Conservation (phyloP, 1,140 invertebrate species). For the Tenebrio molitor region DNA sequence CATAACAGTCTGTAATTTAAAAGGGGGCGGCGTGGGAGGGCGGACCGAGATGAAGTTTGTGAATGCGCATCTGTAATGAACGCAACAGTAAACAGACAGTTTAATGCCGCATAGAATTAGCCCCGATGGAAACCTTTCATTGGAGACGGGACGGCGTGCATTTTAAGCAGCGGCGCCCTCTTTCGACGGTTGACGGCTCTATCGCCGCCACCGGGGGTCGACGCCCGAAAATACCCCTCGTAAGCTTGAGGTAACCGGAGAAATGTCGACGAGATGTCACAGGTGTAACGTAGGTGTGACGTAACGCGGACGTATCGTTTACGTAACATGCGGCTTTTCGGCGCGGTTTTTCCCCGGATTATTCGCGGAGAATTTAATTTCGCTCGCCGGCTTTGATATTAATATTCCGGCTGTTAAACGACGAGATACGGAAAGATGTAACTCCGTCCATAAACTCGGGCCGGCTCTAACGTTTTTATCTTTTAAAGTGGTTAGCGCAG, state of each 20-base stretch:
- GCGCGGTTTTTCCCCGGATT: too few relatives aligned
- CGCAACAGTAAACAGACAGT: conserved; percentile 42
- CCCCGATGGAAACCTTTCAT: conserved; percentile 25
- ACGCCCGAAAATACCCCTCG: too few relatives aligned
- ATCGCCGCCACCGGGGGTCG: not conserved
- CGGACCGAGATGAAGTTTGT: conserved; percentile 28
- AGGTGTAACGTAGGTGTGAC: too few relatives aligned
- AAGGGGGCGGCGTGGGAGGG: conserved; percentile 6
- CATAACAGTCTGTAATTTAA: conserved; percentile 36
- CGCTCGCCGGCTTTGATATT: conserved; percentile 19
- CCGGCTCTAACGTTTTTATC: conserved; percentile 16
- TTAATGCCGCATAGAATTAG: conserved; percentile 35
- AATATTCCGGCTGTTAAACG: conserved; percentile 37
- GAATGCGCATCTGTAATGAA: conserved; percentile 40
- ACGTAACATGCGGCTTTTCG: too few relatives aligned
- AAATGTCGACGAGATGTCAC: too few relatives aligned
- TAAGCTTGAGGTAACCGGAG: too few relatives aligned
- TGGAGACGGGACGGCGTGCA: conserved; percentile 4
- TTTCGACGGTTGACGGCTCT: conserved; percentile 1
- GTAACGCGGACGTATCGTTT: too few relatives aligned
- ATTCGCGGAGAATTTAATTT: conserved; percentile 27
- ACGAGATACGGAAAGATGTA: conserved; percentile 29
- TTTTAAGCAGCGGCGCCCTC: not conserved
- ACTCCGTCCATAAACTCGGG: conserved; percentile 20
- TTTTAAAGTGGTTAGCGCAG: conserved; percentile 26